These are phyloP conservation scores for Silvanus unidentatus DNA, from an alignment of 2,888 invertebrate species.

Conservation along the genomic window DNA sequence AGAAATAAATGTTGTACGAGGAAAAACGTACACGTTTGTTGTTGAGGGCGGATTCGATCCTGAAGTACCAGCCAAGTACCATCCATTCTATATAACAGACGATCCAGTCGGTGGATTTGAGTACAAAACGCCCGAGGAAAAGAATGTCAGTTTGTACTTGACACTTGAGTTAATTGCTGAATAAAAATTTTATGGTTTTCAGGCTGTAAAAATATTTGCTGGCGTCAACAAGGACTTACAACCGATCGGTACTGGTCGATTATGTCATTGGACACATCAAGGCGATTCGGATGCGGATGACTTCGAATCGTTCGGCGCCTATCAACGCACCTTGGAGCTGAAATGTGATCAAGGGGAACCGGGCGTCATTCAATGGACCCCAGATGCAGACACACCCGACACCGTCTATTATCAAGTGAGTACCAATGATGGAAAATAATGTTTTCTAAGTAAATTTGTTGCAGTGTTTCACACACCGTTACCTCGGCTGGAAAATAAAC, in stretches of 20 bases:
- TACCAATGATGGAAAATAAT: not conserved
- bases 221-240: constrained; percentile 64
- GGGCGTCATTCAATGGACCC: constrained; percentile 81
- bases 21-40: constrained; percentile 81
- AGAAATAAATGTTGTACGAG: constrained; percentile 82
- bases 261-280: constrained; percentile 85
- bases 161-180: too few relatives aligned
- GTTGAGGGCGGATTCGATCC: constrained; percentile 80
- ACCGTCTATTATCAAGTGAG: constrained; percentile 86
- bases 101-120: constrained; percentile 87
- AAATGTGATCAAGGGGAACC: constrained; percentile 81
- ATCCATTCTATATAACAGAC: constrained; percentile 91
- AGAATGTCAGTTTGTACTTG: constrained; percentile 55
- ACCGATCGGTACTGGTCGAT: constrained; percentile 75
- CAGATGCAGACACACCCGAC: constrained; percentile 79
- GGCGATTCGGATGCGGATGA: constrained; percentile 71
- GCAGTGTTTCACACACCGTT: constrained; percentile 88
- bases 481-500: constrained; percentile 93
- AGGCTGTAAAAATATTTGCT: constrained; percentile 77
- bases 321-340: constrained; percentile 76
- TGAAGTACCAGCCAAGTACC: constrained; percentile 74
- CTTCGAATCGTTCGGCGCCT: constrained; percentile 82
- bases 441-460: constrained; percentile 5
- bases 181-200: too few relatives aligned
- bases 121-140: constrained; percentile 76